phyloP scores from a whole-genome alignment of 2,113 vertebrate species.

The Alligator mississippiensis region DNA sequence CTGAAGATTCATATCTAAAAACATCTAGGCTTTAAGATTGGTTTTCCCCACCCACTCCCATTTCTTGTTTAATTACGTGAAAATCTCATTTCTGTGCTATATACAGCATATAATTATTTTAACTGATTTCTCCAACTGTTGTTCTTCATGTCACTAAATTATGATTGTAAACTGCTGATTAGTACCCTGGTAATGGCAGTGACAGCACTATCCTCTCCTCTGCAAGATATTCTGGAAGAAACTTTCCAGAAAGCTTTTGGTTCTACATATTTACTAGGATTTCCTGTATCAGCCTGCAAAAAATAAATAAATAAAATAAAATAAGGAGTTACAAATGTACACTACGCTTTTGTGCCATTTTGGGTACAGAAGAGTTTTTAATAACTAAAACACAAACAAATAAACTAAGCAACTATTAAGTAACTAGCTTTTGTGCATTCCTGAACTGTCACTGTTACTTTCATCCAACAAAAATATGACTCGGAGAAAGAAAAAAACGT shows the following conservation, averaged over 20 bases:
- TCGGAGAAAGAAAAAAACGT: constrained; percentile 12
- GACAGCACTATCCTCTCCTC: constrained; percentile 50
- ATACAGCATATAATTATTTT: constrained; percentile 48
- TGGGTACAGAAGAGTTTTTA: constrained; percentile 70
- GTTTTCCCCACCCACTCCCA: constrained; percentile 28
- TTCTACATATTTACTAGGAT: constrained; percentile 24
- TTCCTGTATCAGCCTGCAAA: constrained; percentile 23
- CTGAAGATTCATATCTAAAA: background rate
- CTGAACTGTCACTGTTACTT: constrained; percentile 52
- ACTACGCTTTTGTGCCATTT: constrained; percentile 47
- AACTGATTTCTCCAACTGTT: constrained; percentile 66
- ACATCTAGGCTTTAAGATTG: constrained; percentile 26
- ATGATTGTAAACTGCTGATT: constrained; percentile 77
- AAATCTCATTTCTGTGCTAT: constrained; percentile 66
- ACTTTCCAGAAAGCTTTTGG: constrained; percentile 26
- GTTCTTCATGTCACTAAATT: constrained; percentile 66
- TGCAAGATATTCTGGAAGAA: constrained; percentile 51
- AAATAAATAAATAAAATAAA: background rate
- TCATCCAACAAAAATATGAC: constrained; percentile 53
- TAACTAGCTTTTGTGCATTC: constrained; percentile 60
- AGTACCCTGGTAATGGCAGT: constrained; percentile 59
- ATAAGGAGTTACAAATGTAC: constrained; percentile 46
- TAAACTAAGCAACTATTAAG: constrained; percentile 34
- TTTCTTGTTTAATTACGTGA: constrained; percentile 66
- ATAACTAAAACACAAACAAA: constrained; percentile 71